phyloP scores from a whole-genome alignment of 2,113 vertebrate species.

The Etheostoma cragini region DNA sequence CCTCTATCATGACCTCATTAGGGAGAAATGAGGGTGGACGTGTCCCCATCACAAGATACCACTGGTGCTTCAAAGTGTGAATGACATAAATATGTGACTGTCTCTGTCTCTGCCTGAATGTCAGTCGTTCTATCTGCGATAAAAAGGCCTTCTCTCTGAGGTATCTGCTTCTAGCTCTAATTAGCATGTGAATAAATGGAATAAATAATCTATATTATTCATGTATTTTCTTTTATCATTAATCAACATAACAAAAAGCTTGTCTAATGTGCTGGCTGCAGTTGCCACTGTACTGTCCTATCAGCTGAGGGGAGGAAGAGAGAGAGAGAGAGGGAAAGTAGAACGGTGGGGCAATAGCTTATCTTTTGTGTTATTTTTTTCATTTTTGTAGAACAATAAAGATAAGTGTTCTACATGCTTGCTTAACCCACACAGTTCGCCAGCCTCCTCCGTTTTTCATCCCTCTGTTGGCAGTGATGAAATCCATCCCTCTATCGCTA shows the following conservation, averaged over 20 bases:
- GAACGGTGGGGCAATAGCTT: constrained; percentile 54
- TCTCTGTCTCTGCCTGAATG: constrained; percentile 63
- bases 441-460: constrained; percentile 65
- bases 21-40: constrained; percentile 81
- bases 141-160: constrained; percentile 60
- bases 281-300: constrained; percentile 40
- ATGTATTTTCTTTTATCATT: constrained; percentile 79
- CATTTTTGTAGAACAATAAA: constrained; percentile 79
- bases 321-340: not conserved
- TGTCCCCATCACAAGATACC: constrained; percentile 78
- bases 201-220: constrained; percentile 81
- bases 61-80: constrained; percentile 81
- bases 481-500: constrained; percentile 84
- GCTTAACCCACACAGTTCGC: constrained; percentile 76
- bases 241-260: constrained; percentile 78
- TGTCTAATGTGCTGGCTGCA: constrained; percentile 65
- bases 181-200: constrained; percentile 80
- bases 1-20: constrained; percentile 84
- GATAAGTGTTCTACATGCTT: constrained; percentile 80
- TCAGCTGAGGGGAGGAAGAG: constrained; percentile 56
- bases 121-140: constrained; percentile 60
- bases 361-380: constrained; percentile 66
- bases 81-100: constrained; percentile 80
- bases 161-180: constrained; percentile 70
- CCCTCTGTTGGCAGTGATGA: constrained; percentile 73